Base-by-base conservation (phyloP, 2,797 vertebrate genomes). In the Morus bassanus region DNA sequence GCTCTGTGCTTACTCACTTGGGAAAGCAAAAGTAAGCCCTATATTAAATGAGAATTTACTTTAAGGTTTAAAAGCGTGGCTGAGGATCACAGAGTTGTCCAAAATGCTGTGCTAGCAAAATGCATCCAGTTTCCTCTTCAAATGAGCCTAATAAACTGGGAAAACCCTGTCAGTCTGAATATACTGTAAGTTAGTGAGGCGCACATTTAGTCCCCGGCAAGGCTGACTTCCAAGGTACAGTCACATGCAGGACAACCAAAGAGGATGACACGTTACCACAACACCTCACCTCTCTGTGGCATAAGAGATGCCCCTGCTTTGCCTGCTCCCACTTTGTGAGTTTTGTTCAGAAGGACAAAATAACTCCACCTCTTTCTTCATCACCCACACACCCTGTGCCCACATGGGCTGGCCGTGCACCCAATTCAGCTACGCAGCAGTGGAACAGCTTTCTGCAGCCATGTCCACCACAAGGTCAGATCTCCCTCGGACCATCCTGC, bases 111-210 rank as follows among this genome's bases (percentile, higher is more conserved):
- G 24, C 68, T 50, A 89, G 88, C 90, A 94, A 93, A 96, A 93
- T 24, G 10, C 45, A 85, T 79, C 60, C 84, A 82, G 41, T 27
- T 91, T 95, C 80, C 65, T 85, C 72, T 57, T 72, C 76, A 84
- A 51, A 89, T 91, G 87, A 96, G 61, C 27, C 81, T 96, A 95
- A 97, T 68, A 92, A 91, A 50, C 45, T 89, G 83, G 87, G 95
- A 95, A 97, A 96, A 91, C 54, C 57, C 76, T 95, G 96, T 93
- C 91, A 81, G 33, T 14, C 30, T 69, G 76, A 69, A 93, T 97
- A 60, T 1, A 39, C 84, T 69, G 64, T 31, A 35, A 56, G 81
- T 19, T 33, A 79, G 33, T 9, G 60, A 97, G 60, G 95, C 3
- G 0, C 33, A 7, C 37, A 8, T 12, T 33, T 17, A 76, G 79